Evolutionary conservation across 2,888 invertebrate genomes (phyloP).

Genomic region (Sphinx pinastri): DNA sequence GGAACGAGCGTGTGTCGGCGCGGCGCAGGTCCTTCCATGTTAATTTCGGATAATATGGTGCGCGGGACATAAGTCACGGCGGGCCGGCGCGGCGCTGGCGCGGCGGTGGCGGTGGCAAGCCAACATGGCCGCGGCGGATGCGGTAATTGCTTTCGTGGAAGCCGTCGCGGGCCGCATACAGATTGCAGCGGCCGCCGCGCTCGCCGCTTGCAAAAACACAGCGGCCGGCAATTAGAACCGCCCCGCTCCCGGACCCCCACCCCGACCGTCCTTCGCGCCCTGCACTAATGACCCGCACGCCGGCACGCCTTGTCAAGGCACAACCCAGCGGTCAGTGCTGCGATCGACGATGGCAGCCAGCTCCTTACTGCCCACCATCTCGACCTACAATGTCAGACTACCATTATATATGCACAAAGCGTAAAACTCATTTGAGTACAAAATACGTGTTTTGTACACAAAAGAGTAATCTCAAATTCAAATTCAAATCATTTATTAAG

Average conservation of each 20-base stretch:
- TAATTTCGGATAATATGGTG: slow-evolving; percentile 67
- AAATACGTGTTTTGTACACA: too few species aligned
- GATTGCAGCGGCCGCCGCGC: slow-evolving; percentile 54
- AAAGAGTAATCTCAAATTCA: too few species aligned
- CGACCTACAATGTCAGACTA: too few species aligned
- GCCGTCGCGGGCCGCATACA: slow-evolving; percentile 63
- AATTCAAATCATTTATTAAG: too few species aligned
- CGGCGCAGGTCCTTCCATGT: slow-evolving; percentile 49
- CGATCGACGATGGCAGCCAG: too few species aligned
- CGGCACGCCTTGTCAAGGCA: slow-evolving; percentile 4
- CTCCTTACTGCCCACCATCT: too few species aligned
- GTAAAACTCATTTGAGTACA: too few species aligned
- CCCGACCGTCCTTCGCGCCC: slow-evolving; percentile 21
- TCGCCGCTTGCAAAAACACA: slow-evolving; percentile 60
- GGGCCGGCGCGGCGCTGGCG: slow-evolving; percentile 31
- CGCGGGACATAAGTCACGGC: slow-evolving; percentile 52
- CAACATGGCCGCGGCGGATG: slow-evolving; percentile 80
- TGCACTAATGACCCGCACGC: neutral
- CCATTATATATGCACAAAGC: too few species aligned
- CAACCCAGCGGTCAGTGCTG: neutral
- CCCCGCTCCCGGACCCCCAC: slow-evolving; percentile 32
- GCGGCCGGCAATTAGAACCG: slow-evolving; percentile 59
- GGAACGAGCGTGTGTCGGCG: slow-evolving; percentile 32
- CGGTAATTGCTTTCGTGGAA: slow-evolving; percentile 80
- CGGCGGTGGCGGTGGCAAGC: slow-evolving; percentile 34